Evolutionary conservation across 37 sponge, comb jelly and placozoan species (phyloP), one percentile per base, ranked within the genome.

Genomic region (Tethya wilhelma): DNA sequence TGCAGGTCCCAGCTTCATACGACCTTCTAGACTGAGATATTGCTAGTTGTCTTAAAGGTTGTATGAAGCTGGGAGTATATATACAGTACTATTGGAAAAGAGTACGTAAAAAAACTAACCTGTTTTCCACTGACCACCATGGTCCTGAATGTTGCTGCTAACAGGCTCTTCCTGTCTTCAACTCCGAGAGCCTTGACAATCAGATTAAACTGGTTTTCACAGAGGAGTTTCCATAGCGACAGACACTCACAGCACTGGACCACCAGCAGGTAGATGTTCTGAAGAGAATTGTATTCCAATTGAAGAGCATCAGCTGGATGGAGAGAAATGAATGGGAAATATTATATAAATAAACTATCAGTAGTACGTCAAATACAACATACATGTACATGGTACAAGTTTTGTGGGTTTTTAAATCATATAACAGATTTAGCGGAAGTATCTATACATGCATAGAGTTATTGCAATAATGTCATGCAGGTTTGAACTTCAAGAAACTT

Each of bases 151-250:
- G 79, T 89, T 30, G 84, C 43, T 0, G 23, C 1, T 29, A 59
- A 64, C 64, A 89, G 64, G 67, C 60, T 66, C 25, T 79, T 53
- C 56, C 56, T 83, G n/a, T 78, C 33, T 2, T 83, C 64, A 84
- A 79, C 7, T n/a, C 56, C 66, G 3, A 96, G 68, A 1, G 72
- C 87, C n/a, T 64, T 70, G 29, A 79, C 87, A 0, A 84, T 59
- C 36, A 85, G 76, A 31, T 73, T 65, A 32, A 97, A 49, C 64
- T 93, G 79, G 67, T 87, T 40, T 49, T 97, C 95, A 85, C 95
- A 94, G 38, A 97, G 60, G 36, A 94, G 70, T 64, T 87, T 90
- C 97, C 97, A 97, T 71, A 97, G 81, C 44, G 90, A 88, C 67
- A 94, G 77, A 72, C 80, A 87, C 49, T 97, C 97, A 64, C 80